Evolutionary conservation across 2,113 vertebrate species (phyloP).

Genomic region (Anguilla rostrata): DNA sequence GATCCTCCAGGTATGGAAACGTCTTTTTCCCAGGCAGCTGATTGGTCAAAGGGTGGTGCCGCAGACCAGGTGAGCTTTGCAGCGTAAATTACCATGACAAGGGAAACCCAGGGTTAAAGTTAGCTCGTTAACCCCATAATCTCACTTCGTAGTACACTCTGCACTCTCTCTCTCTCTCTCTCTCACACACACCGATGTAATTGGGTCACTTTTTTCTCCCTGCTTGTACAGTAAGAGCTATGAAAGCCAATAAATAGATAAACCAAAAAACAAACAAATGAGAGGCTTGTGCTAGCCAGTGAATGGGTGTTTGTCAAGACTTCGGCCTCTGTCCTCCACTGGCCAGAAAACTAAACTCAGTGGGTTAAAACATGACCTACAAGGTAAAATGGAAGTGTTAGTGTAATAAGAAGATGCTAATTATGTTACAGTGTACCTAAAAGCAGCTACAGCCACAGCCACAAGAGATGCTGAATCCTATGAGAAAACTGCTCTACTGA

Average conservation of each 20-base stretch:
- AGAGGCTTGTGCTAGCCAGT: not conserved
- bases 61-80: no score
- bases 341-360: not conserved
- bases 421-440: not conserved
- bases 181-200: no score
- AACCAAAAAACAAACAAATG: not conserved
- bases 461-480: not conserved
- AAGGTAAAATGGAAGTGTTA: constrained; percentile 8
- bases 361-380: not conserved
- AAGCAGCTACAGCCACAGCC: not conserved
- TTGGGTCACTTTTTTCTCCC: constrained; percentile 10
- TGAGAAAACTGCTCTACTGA: not conserved
- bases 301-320: not conserved
- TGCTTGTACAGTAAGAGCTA: not conserved
- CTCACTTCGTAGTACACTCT: no score
- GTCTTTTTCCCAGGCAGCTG: no score
- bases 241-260: not conserved
- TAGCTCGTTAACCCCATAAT: no score
- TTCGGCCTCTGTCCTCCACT: not conserved
- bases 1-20: no score
- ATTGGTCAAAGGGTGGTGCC: no score
- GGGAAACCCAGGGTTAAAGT: no score
- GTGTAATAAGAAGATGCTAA: not conserved
- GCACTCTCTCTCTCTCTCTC: no score
- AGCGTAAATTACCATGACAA: no score